Evolutionary conservation across 2,797 vertebrate genomes (phyloP), one percentile per base, ranked within the genome.

Genomic region (Sebastes nivosus): DNA sequence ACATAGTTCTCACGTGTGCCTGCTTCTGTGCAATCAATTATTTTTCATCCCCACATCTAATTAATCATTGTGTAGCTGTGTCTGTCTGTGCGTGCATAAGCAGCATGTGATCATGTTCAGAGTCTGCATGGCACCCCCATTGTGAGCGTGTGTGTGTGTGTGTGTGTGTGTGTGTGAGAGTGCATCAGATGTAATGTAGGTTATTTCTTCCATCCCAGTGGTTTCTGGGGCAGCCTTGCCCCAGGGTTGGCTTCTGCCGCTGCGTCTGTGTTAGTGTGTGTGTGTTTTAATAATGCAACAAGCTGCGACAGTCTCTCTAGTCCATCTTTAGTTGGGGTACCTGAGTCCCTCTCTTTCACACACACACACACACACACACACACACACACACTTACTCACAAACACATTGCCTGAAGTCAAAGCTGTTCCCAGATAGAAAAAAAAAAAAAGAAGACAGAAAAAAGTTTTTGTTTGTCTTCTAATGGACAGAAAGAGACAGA

Each of bases 131-230:
- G 30, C 57, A 9, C 57, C 42, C 42, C 50, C 55, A 22, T 67
- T 67, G 54, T 46, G 52, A 32, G 24, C 16, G 25, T 27, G 25
- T 34, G 32, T 3, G 38, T 16, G 38, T 34, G 67, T 11, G 68
- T 25, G 54, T 8, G 82, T 10, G 67, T 29, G 54, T 8, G 82
- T 12, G 83, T 67, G 68, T 30, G 54, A 2, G 82, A 14, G 83
- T 68, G 85, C 64, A 42, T 60, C 70, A 68, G 74, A 67, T 82
- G 79, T 74, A 91, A 95, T 93, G 85, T 95, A 91, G 94, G 93
- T 93, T 93, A 93, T 88, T 85, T 88, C 79, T 95, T 95, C 92
- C 92, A 72, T 86, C 54, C 74, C 90, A 90, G 57, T 93, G 89
- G 84, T 93, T 95, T 94, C 91, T 92, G 84, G 92, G 91, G 83